phyloP scores from a whole-genome alignment of 2,797 vertebrate genomes.

The Echeneis naucrates region DNA sequence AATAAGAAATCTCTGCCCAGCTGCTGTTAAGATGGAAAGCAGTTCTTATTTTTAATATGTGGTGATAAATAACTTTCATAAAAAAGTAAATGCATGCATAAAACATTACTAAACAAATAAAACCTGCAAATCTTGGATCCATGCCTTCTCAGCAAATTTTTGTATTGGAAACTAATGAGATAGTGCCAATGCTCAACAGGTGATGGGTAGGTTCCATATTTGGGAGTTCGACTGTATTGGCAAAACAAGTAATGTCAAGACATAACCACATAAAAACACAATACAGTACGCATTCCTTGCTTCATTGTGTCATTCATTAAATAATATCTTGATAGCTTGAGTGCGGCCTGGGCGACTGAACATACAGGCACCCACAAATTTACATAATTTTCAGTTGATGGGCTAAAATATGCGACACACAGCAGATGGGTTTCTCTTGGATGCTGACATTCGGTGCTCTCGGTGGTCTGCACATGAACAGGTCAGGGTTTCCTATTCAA shows the following conservation, averaged over 20 bases:
- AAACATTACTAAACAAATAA: no score
- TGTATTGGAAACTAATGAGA: no score
- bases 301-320: no score
- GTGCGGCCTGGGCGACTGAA: background rate
- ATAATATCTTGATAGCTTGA: no score
- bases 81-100: constrained; percentile 1
- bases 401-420: background rate
- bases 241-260: no score
- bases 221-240: no score
- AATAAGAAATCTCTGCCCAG: constrained; percentile 3
- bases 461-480: background rate
- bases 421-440: constrained; percentile 59
- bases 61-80: background rate
- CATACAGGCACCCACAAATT: background rate
- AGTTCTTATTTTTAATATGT: no score
- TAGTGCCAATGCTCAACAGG: no score
- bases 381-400: background rate
- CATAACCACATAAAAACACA: background rate
- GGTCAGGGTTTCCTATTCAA: background rate
- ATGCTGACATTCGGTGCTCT: constrained; percentile 8
- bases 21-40: background rate
- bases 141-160: no score
- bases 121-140: no score
- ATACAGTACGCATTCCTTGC: no score
- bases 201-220: no score